These are phyloP conservation scores for Benitochromis conjunctus DNA, from an alignment of 2,113 vertebrate species.

Conservation along the genomic window DNA sequence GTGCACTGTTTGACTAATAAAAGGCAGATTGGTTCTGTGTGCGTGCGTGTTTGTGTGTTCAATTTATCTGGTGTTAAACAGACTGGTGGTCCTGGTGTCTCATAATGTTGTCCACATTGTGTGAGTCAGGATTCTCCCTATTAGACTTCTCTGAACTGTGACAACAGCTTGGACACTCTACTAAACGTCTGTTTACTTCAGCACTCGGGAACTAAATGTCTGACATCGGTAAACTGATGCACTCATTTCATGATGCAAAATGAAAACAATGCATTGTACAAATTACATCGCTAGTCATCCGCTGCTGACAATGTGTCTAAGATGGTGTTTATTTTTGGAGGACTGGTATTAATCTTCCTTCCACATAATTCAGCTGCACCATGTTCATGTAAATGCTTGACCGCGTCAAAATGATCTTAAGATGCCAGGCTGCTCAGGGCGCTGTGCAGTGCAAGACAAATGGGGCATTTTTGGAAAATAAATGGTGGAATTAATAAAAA, in stretches of 20 bases:
- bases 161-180: constrained; percentile 38
- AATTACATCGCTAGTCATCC: background rate
- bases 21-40: constrained; percentile 27
- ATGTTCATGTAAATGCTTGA: background rate
- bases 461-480: background rate
- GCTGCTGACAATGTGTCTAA: background rate
- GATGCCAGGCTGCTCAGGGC: background rate
- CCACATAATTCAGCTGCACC: background rate
- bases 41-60: background rate
- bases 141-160: constrained; percentile 44
- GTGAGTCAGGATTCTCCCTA: constrained; percentile 26
- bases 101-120: constrained; percentile 46
- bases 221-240: constrained; percentile 1
- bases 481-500: background rate
- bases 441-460: background rate
- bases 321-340: background rate
- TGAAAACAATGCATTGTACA: background rate
- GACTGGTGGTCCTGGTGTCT: constrained; percentile 38
- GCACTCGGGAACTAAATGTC: constrained; percentile 4
- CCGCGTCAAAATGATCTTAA: background rate
- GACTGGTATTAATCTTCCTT: background rate
- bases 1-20: constrained; percentile 38
- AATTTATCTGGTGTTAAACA: constrained; percentile 49
- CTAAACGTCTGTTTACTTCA: constrained; percentile 18
- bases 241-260: background rate